Base-by-base conservation (phyloP, 2,113 vertebrate species). In the Zosterops borbonicus region DNA sequence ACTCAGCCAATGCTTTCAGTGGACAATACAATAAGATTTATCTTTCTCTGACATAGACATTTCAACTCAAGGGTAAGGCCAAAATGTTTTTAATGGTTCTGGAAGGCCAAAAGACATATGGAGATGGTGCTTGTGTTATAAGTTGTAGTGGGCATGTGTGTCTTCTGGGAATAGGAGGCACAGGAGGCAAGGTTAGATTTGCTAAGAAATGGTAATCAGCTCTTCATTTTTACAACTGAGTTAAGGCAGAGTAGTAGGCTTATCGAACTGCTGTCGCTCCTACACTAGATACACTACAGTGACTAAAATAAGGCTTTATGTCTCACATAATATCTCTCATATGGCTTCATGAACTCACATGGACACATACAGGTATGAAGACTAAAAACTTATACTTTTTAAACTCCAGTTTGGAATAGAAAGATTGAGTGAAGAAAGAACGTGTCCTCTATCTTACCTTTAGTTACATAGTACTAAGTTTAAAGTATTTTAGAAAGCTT, bases 1-100 rank as follows among this genome's bases (percentile, higher is more conserved):
- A n/a, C 4, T 6, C 4, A 10, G 23, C 1, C 19, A 46, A 0
- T 23, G 15, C 11, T 39, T 3, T 22, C 18, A 41, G 18, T 33
- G 8, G 15, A 35, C 8, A 53, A 25, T 16, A 59, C 33, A 75
- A 15, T 6, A 53, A 42, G 10, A 35, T 50, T 59, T 1, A 8
- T 46, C 22, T 41, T 58, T 42, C 7, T 10, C 9, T n/a, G 19
- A 73, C 69, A 65, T 6, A 17, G n/a, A 27, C 11, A 29, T 9
- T 77, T 44, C 23, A 39, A 8, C 16, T 33, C 6, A 18, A 60
- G 18, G 0, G 4, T 27, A 21, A n/a, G 37, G 8, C 4, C 19
- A 47, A 33, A 39, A 42, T 9, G 3, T 21, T 55, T 24, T 35
- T 33, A 31, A 20, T 37, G 11, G 6, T 67, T 53, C 12, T 2